Base-by-base conservation (phyloP, 2,888 invertebrate species). In the Patella ulyssiponensis region DNA sequence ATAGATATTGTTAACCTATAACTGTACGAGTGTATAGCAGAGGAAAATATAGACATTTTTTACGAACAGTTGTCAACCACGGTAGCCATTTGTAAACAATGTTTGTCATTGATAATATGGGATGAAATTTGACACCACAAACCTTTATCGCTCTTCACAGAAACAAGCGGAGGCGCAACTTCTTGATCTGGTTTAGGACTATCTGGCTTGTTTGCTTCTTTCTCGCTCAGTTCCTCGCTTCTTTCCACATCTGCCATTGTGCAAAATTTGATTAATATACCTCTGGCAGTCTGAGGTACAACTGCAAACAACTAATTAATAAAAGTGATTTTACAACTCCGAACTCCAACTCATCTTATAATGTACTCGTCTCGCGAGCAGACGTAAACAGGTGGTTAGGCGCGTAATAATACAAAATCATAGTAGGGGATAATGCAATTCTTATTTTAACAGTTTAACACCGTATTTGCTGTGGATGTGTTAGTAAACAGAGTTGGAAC, bases 131-230 rank as follows among this genome's bases (percentile, higher is more conserved):
- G 44, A n/a, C 12, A 27, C 71, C 78, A 64, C 64, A 20, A 64
- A 64, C 64, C 64, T 64, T 64, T 64, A 64, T 64, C 64, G 23
- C 23, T 64, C 86, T 88, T 89, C n/a, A 84, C 80, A n/a, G 86
- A 84, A 12, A 88, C 85, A 17, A 89, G 83, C 15, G 90, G 90
- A 14, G 90, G 90, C 23, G 89, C 86, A 52, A 90, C 88, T n/a
- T 82, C 84, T n/a, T 81, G 81, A 74, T 90, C 90, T 14, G 90
- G 90, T 79, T 90, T 90, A 0, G 90, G 90, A 79, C 89, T 90
- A 20, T 87, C 88, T 20, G 88, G 83, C 80, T 90, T 90, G 72
- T 85, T 90, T 12, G 86, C 84, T 83, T 90, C 90, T 81, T 90
- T 90, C 71, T 88, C 89, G 69, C 88, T 86, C 1, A 86, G 86